Evolutionary conservation across 2,888 invertebrate species (phyloP).

Genomic region (Plusia festucae): DNA sequence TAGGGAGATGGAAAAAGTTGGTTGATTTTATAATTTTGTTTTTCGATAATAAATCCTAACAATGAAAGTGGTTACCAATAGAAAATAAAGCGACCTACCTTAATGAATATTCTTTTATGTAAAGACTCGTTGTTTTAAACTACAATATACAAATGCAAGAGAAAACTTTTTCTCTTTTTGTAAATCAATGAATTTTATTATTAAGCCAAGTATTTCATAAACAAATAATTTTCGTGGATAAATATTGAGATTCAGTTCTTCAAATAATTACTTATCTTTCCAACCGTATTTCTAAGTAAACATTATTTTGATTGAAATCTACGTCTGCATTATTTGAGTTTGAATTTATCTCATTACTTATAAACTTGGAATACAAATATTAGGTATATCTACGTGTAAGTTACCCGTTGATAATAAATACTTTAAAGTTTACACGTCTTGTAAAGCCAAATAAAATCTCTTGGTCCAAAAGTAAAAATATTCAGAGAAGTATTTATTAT

Average conservation of each 20-base stretch:
- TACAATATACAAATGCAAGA: background rate
- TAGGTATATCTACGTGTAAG: slow-evolving; percentile 24
- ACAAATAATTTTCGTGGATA: slow-evolving; percentile 2
- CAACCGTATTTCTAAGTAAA: slow-evolving; percentile 18
- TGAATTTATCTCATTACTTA: slow-evolving; percentile 26
- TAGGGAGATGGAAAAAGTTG: background rate
- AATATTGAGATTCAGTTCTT: slow-evolving; percentile 7
- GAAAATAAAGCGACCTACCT: too few relatives aligned
- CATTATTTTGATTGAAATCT: slow-evolving; percentile 25
- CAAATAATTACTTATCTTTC: slow-evolving; percentile 19
- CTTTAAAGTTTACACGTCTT: slow-evolving; percentile 23
- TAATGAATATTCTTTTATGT: too few relatives aligned
- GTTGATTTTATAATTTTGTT: background rate
- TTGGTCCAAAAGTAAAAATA: slow-evolving; percentile 22
- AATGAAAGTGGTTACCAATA: too few relatives aligned
- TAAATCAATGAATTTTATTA: background rate
- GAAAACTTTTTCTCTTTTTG: too few relatives aligned
- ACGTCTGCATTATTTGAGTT: slow-evolving; percentile 7
- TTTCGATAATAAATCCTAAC: too few relatives aligned
- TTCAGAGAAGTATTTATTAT: background rate
- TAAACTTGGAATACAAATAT: slow-evolving; percentile 23
- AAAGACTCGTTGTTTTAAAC: too few relatives aligned
- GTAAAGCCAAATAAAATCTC: too few relatives aligned
- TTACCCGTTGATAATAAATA: slow-evolving; percentile 47
- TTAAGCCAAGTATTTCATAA: background rate